phyloP scores from a whole-genome alignment of 2,888 invertebrate species.

The Tenthredo amoena region DNA sequence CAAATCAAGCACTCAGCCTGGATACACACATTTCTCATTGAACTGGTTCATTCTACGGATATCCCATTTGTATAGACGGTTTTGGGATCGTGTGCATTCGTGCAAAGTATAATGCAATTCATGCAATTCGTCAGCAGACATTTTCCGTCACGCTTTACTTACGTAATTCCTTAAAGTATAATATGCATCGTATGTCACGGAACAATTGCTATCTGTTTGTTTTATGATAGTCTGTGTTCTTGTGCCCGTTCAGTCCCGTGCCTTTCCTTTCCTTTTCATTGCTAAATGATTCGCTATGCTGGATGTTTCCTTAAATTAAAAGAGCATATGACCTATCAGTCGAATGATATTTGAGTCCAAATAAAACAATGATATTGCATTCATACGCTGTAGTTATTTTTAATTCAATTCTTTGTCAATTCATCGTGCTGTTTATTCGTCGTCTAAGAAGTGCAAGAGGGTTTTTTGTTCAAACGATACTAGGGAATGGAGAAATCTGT shows the following conservation, averaged over 20 bases:
- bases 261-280: constrained; percentile 44
- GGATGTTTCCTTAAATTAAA: not conserved
- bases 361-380: not conserved
- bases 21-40: not conserved
- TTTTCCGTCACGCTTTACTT: not conserved
- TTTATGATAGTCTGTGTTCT: not conserved
- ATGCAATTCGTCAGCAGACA: not conserved
- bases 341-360: not conserved
- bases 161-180: not conserved
- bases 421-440: not conserved
- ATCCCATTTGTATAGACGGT: not conserved
- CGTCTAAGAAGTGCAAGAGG: not conserved
- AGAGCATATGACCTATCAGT: not conserved
- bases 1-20: constrained; percentile 1
- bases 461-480: not conserved
- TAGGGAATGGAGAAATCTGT: constrained; percentile 26
- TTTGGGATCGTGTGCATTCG: not conserved
- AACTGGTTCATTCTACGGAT: not conserved
- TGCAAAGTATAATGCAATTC: not conserved
- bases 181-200: constrained; percentile 33
- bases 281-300: constrained; percentile 8
- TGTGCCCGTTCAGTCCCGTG: not conserved
- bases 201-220: not conserved
- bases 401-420: not conserved
- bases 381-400: not conserved